phyloP scores from a whole-genome alignment of 2,113 vertebrate genomes.

The Sminthopsis crassicaudata region DNA sequence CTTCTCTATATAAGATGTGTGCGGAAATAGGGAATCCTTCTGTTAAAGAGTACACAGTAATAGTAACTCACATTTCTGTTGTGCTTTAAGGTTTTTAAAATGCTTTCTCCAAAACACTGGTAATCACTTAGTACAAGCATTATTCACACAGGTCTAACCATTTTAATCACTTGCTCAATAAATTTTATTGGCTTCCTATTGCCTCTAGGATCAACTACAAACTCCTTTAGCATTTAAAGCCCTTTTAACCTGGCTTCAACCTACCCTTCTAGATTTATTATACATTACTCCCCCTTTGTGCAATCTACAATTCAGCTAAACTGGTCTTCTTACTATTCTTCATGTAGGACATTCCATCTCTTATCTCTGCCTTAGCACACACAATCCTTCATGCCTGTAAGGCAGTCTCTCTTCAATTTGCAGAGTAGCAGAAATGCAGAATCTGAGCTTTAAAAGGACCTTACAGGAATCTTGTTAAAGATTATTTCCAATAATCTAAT shows the following conservation, averaged over 20 bases:
- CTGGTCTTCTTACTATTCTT: background rate
- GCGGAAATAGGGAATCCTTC: background rate
- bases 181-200: background rate
- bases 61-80: background rate
- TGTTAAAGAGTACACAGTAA: background rate
- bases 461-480: background rate
- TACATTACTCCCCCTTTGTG: background rate
- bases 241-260: background rate
- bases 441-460: background rate
- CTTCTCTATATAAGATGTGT: background rate
- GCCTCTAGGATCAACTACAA: background rate
- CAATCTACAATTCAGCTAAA: background rate
- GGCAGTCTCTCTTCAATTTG: background rate
- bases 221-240: background rate
- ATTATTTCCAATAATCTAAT: background rate
- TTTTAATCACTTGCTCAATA: conserved; percentile 3
- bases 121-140: background rate
- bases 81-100: background rate
- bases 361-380: background rate
- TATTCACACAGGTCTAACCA: conserved; percentile 1
- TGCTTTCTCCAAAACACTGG: background rate
- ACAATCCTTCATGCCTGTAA: background rate
- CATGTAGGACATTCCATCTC: background rate
- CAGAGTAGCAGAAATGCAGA: background rate
- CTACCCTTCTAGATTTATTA: background rate